Conservation (phyloP, 2,888 invertebrate genomes). For the Molanna angustata region DNA sequence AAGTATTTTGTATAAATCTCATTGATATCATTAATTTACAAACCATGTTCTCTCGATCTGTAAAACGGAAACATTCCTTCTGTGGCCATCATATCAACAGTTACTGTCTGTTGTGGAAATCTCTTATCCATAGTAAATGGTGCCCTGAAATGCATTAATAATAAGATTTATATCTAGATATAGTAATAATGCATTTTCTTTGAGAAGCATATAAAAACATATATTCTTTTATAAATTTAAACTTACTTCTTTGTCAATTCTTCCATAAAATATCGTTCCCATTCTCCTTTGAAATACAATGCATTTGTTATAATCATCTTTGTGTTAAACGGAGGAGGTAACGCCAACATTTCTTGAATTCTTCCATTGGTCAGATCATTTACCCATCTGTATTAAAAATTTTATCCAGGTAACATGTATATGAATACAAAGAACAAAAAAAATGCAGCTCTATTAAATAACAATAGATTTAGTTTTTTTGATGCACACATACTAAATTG, state of each 20-base stretch:
- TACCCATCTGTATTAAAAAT: constrained; percentile 56
- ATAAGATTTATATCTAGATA: background rate
- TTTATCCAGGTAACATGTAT: too few relatives aligned
- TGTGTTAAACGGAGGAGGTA: constrained; percentile 54
- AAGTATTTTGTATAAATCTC: too few relatives aligned
- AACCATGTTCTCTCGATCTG: constrained; percentile 36
- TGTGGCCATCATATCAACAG: constrained; percentile 66
- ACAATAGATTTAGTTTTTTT: too few relatives aligned
- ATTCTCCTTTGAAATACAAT: constrained; percentile 69
- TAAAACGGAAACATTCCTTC: constrained; percentile 54
- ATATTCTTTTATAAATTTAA: too few relatives aligned
- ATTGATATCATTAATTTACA: too few relatives aligned
- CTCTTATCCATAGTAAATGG: constrained; percentile 50
- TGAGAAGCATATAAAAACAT: too few relatives aligned
- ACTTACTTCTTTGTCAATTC: constrained; percentile 33
- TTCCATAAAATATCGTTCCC: constrained; percentile 62
- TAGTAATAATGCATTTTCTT: too few relatives aligned
- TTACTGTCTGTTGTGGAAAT: constrained; percentile 41
- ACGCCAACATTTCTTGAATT: constrained; percentile 57
- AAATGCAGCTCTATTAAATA: too few relatives aligned
- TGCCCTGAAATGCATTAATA: constrained; percentile 53
- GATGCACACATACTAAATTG: too few relatives aligned
- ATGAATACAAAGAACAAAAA: too few relatives aligned
- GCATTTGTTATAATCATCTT: constrained; percentile 65
- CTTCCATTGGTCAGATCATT: constrained; percentile 58